phyloP scores from a whole-genome alignment of 2,113 vertebrate genomes.

The Triplophysa tibetana region DNA sequence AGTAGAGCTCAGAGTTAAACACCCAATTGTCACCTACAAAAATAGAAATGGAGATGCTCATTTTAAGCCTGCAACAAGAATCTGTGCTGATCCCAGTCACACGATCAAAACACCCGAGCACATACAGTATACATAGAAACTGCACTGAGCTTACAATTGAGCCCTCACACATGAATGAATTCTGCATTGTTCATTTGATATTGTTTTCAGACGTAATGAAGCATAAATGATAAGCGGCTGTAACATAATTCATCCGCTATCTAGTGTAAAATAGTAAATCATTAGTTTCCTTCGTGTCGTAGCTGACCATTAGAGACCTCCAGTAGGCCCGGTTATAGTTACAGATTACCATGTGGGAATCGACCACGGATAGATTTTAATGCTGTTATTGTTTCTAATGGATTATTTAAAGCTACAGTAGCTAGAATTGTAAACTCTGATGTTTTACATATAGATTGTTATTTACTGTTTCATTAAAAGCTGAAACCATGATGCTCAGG shows the following conservation, averaged over 20 bases:
- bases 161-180: constrained; percentile 10
- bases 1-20: constrained; percentile 30
- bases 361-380: background rate
- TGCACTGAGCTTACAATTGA: background rate
- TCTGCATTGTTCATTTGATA: constrained; percentile 26
- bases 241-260: constrained; percentile 9
- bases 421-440: too few relatives aligned
- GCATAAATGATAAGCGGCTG: constrained; percentile 23
- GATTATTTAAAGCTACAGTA: too few relatives aligned
- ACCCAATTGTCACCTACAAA: constrained; percentile 45
- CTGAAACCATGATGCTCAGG: too few relatives aligned
- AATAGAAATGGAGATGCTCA: constrained; percentile 34
- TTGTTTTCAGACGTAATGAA: constrained; percentile 33
- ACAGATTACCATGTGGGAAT: background rate
- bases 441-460: too few relatives aligned
- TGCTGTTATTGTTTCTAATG: background rate
- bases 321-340: constrained; percentile 4
- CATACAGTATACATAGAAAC: background rate
- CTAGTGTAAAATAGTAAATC: constrained; percentile 26
- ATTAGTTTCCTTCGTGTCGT: constrained; percentile 6
- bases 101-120: background rate
- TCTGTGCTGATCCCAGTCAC: constrained; percentile 13
- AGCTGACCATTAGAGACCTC: constrained; percentile 14
- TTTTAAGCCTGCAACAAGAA: constrained; percentile 38
- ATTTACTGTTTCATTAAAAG: too few relatives aligned